Percentiles rank a stretch among this genome's conserved stretches.
Conservation (phyloP, 2,113 vertebrate genomes). For the Eleginops maclovinus region DNA sequence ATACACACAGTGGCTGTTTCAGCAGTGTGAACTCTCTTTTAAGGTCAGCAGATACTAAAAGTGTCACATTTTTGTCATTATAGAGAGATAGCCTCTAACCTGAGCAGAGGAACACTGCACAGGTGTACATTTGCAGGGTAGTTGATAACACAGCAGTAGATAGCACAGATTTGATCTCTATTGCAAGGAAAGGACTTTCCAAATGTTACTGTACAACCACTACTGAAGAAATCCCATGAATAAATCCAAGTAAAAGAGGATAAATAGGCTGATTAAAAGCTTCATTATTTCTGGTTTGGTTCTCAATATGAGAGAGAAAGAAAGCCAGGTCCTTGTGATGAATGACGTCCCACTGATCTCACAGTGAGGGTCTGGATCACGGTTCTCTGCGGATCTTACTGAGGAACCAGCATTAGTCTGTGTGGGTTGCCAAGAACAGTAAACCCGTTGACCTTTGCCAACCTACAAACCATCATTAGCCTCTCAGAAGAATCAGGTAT, state of each 20-base stretch:
- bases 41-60: slow-evolving; percentile 34
- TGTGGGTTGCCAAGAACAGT: slow-evolving; percentile 61
- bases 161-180: background rate
- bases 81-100: slow-evolving; percentile 43
- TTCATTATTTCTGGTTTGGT: slow-evolving; percentile 50
- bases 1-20: slow-evolving; percentile 66
- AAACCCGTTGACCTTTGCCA: slow-evolving; percentile 61
- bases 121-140: slow-evolving; percentile 36
- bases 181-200: background rate
- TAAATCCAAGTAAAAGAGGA: slow-evolving; percentile 32
- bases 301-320: slow-evolving; percentile 11
- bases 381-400: slow-evolving; percentile 3
- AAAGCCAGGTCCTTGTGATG: slow-evolving; percentile 38
- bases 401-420: slow-evolving; percentile 41
- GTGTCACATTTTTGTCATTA: background rate
- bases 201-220: background rate
- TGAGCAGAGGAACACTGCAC: slow-evolving; percentile 4
- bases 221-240: slow-evolving; percentile 5
- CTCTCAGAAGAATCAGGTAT: slow-evolving; percentile 37
- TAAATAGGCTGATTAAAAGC: slow-evolving; percentile 58
- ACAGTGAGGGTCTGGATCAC: slow-evolving; percentile 6
- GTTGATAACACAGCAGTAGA: background rate
- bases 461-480: slow-evolving; percentile 59
- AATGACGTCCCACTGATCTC: slow-evolving; percentile 26
- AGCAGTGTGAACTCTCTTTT: slow-evolving; percentile 28